Evolutionary conservation across 2,888 invertebrate genomes (phyloP).

Genomic region (Xylocampa areola): DNA sequence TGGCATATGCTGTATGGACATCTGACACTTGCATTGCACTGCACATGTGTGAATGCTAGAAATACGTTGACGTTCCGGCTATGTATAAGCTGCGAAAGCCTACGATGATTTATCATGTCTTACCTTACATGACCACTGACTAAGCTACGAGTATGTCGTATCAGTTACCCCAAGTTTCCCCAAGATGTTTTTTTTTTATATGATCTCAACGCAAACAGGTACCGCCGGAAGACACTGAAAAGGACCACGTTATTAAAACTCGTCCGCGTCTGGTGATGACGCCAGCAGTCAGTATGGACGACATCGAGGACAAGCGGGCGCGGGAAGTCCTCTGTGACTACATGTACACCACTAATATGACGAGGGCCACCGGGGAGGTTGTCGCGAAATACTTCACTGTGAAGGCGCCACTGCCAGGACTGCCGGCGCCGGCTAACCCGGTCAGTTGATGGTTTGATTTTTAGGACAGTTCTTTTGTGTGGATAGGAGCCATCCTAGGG

Average conservation of each 20-base stretch:
- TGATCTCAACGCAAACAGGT: conserved; percentile 6
- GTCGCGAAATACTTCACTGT: conserved; percentile 45
- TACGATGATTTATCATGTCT: too few species aligned
- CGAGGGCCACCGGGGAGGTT: conserved; percentile 40
- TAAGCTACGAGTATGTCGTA: too few species aligned
- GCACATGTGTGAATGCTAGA: too few species aligned
- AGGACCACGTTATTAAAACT: conserved; percentile 60
- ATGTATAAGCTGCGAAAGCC: too few species aligned
- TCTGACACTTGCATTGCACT: too few species aligned
- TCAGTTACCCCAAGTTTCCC: too few species aligned
- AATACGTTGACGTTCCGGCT: too few species aligned
- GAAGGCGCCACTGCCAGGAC: conserved; percentile 57
- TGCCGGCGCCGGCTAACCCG: conserved; percentile 58
- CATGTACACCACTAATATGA: conserved; percentile 68
- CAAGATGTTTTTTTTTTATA: too few species aligned
- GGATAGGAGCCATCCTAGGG: too few species aligned
- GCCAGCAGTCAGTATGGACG: conserved; percentile 74
- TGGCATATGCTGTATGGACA: too few species aligned
- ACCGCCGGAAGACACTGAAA: conserved; percentile 55
- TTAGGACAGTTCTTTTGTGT: too few species aligned
- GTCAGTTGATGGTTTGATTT: conserved; percentile 41
- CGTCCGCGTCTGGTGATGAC: conserved; percentile 76
- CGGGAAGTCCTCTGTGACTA: conserved; percentile 64
- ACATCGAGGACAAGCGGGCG: conserved; percentile 60
- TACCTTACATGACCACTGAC: too few species aligned